A percentile compares a stretch with the other conserved stretches of the same genome.
Evolutionary conservation across 2,113 vertebrate genomes (phyloP).

Genomic region (Pao palembangensis): DNA sequence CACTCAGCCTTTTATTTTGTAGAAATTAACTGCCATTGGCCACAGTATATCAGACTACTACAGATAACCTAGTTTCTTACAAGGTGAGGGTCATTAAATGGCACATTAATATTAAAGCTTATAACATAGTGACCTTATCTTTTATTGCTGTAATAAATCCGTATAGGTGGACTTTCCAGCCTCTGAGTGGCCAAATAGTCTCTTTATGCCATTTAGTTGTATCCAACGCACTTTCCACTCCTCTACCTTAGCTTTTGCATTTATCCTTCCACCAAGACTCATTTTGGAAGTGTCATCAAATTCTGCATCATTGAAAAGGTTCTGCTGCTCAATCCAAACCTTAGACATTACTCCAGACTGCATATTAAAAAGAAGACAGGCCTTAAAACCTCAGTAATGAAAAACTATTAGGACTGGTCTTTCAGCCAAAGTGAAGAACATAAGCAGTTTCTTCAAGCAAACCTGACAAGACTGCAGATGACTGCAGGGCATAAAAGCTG

Average conservation of each 20-base stretch:
- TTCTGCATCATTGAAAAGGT: conserved; percentile 17
- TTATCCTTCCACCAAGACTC: conserved; percentile 39
- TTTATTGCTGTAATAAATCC: conserved; percentile 71
- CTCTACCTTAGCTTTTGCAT: conserved; percentile 27
- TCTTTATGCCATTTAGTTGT: conserved; percentile 24
- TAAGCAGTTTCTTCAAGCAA: too few relatives aligned
- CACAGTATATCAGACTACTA: conserved; percentile 34
- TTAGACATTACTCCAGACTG: conserved; percentile 6
- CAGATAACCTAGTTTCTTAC: conserved; percentile 55
- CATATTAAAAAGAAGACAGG: conserved; percentile 18
- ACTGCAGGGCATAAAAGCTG: too few relatives aligned
- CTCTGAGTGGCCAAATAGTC: conserved; percentile 47
- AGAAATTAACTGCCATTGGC: conserved; percentile 47
- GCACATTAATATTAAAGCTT: conserved; percentile 71
- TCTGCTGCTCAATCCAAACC: conserved; percentile 6
- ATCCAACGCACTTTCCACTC: conserved; percentile 23
- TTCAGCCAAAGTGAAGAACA: too few relatives aligned
- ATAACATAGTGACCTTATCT: conserved; percentile 73
- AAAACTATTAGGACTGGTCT: too few relatives aligned
- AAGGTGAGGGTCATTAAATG: conserved; percentile 60
- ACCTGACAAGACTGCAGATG: too few relatives aligned
- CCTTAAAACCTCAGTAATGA: background rate
- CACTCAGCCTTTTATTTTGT: conserved; percentile 9
- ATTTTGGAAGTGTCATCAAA: conserved; percentile 22
- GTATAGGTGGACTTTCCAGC: conserved; percentile 48